phyloP scores from a whole-genome alignment of 2,888 invertebrate species.

The Nasonovia ribisnigri region DNA sequence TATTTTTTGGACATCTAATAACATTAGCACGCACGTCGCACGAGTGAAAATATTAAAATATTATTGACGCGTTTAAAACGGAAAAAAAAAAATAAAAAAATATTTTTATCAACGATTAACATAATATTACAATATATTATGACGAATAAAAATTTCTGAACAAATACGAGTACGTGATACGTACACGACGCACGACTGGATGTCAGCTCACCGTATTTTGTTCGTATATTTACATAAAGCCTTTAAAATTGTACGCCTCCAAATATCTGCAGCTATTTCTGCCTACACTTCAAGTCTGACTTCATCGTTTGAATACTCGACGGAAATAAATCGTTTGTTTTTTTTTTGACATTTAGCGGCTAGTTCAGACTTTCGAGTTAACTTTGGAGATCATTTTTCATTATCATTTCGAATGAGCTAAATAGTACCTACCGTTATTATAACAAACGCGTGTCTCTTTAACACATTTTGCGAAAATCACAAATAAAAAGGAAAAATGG shows the following conservation, averaged over 20 bases:
- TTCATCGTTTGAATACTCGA: not conserved
- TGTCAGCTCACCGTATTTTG: not conserved
- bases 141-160: not conserved
- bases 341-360: not conserved
- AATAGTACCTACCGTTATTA: not conserved
- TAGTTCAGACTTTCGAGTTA: not conserved
- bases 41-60: not conserved
- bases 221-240: not conserved
- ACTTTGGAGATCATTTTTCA: not conserved
- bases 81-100: conserved; percentile 18
- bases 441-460: not conserved
- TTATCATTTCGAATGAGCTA: not conserved
- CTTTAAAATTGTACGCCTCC: not conserved
- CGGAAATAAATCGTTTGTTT: not conserved
- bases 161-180: not conserved
- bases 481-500: not conserved
- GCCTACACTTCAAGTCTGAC: not conserved
- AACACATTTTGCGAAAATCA: not conserved
- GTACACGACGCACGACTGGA: not conserved
- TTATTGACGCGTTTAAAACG: conserved; percentile 6
- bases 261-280: not conserved
- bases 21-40: not conserved
- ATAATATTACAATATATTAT: not conserved
- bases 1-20: not conserved
- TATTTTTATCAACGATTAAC: not conserved